These are phyloP conservation scores for Struthio camelus DNA, from an alignment of 2,113 vertebrate genomes.

Conservation along the genomic window DNA sequence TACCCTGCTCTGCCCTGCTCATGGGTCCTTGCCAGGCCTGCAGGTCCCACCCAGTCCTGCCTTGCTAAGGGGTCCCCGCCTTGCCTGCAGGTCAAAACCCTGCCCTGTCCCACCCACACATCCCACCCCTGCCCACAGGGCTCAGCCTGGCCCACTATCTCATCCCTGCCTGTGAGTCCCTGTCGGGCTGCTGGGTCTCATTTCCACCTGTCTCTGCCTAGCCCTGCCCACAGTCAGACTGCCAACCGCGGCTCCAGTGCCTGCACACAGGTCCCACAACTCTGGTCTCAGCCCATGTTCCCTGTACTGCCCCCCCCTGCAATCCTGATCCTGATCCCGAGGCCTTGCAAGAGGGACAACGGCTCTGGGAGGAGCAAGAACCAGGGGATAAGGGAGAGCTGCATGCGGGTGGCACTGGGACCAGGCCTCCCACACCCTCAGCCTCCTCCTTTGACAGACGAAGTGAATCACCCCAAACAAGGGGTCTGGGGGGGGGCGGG, in stretches of 20 bases:
- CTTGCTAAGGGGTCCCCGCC: neutral
- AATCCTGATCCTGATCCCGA: too few species aligned
- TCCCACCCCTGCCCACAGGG: neutral
- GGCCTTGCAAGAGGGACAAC: neutral
- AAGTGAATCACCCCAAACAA: neutral
- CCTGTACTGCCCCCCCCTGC: neutral
- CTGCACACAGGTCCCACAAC: neutral
- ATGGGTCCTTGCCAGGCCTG: neutral
- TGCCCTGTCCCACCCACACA: constrained; percentile 1
- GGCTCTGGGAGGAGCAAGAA: neutral
- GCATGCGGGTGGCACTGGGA: neutral
- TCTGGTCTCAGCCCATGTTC: neutral
- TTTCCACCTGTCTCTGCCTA: neutral
- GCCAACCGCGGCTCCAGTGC: accelerated
- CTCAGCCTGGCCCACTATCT: neutral
- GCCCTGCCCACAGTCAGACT: neutral
- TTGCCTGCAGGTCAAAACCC: constrained; percentile 6
- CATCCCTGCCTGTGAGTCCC: neutral
- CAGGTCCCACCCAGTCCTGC: constrained; percentile 10
- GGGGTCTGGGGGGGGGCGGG: constrained; percentile 9
- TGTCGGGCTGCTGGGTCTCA: neutral
- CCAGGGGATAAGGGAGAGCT: neutral
- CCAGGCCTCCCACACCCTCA: neutral
- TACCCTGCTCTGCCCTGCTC: neutral
- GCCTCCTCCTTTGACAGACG: neutral